These are phyloP conservation scores for Autographa gamma DNA, from an alignment of 2,888 invertebrate genomes.

Conservation along the genomic window DNA sequence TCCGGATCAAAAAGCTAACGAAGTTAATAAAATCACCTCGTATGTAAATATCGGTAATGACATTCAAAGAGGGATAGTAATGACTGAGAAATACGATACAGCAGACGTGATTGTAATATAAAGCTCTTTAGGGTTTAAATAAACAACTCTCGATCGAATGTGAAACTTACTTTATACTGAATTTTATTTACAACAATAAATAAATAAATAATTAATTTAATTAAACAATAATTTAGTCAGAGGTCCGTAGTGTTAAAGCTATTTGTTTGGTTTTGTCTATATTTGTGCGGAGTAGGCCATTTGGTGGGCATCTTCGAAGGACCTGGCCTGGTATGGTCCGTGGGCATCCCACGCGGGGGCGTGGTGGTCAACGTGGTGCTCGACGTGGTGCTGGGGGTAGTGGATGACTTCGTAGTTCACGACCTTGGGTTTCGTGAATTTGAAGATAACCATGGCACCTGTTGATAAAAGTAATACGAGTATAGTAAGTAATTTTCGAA, in stretches of 20 bases:
- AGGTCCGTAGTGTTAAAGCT: slow-evolving; percentile 80
- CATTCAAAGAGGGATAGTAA: slow-evolving; percentile 15
- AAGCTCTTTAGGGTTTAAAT: slow-evolving; percentile 40
- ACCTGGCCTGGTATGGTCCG: slow-evolving; percentile 90
- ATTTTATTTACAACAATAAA: slow-evolving; percentile 81
- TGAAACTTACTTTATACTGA: slow-evolving; percentile 80
- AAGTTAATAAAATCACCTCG: background rate
- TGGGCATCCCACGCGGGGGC: slow-evolving; percentile 88
- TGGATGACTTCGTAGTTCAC: slow-evolving; percentile 96
- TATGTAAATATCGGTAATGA: slow-evolving; percentile 31
- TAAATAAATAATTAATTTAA: slow-evolving; percentile 83
- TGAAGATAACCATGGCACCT: slow-evolving; percentile 95
- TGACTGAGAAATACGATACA: slow-evolving; percentile 18
- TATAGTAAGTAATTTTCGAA: background rate
- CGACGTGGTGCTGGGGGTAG: slow-evolving; percentile 92
- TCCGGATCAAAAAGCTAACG: background rate
- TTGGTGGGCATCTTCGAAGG: slow-evolving; percentile 88
- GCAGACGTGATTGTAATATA: slow-evolving; percentile 42
- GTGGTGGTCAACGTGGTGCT: slow-evolving; percentile 91
- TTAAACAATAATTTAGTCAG: slow-evolving; percentile 81
- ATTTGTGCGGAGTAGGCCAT: slow-evolving; percentile 89
- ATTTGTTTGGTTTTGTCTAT: slow-evolving; percentile 66
- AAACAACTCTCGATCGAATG: slow-evolving; percentile 67
- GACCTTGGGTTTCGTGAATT: slow-evolving; percentile 95
- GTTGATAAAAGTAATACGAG: slow-evolving; percentile 35